Conservation (phyloP, 2,797 vertebrate species). For the Parauchenoglanis punctatus region DNA sequence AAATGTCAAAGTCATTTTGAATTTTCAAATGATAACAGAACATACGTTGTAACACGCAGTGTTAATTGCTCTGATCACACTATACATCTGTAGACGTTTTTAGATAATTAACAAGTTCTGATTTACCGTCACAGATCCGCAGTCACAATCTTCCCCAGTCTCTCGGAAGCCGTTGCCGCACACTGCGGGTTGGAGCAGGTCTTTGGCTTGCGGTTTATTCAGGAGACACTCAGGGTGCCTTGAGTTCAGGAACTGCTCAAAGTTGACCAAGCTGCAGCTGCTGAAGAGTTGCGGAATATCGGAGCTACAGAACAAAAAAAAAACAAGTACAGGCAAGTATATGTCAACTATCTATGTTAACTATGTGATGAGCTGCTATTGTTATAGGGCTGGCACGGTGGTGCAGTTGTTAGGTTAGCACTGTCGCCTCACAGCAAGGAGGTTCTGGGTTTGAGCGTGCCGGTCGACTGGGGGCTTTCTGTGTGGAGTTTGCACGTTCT, state of each 20-base stretch:
- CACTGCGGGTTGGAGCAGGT: slow-evolving; percentile 55
- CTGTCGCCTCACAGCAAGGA: too few species aligned
- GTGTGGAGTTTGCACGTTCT: too few species aligned
- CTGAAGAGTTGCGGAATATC: slow-evolving; percentile 74
- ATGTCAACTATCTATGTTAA: not conserved
- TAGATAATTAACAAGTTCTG: not conserved
- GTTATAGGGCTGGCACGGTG: too few species aligned
- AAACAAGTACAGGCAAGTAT: not conserved
- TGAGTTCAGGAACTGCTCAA: slow-evolving; percentile 61
- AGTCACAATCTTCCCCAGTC: slow-evolving; percentile 76
- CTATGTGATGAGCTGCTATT: not conserved
- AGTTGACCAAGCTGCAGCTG: slow-evolving; percentile 71
- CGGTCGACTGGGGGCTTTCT: too few species aligned
- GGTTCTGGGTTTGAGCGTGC: too few species aligned
- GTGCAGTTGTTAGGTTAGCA: too few species aligned
- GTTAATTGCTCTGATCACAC: not conserved
- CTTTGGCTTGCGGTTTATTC: slow-evolving; percentile 62
- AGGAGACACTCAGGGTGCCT: slow-evolving; percentile 71
- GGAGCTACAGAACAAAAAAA: slow-evolving; percentile 60
- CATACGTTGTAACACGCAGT: not conserved
- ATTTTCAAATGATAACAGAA: not conserved
- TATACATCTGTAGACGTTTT: not conserved
- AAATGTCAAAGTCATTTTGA: not conserved
- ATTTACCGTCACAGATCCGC: slow-evolving; percentile 71
- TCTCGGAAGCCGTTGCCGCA: slow-evolving; percentile 78